Conservation (phyloP, 2,888 invertebrate genomes). For the Oasisia sp. region DNA sequence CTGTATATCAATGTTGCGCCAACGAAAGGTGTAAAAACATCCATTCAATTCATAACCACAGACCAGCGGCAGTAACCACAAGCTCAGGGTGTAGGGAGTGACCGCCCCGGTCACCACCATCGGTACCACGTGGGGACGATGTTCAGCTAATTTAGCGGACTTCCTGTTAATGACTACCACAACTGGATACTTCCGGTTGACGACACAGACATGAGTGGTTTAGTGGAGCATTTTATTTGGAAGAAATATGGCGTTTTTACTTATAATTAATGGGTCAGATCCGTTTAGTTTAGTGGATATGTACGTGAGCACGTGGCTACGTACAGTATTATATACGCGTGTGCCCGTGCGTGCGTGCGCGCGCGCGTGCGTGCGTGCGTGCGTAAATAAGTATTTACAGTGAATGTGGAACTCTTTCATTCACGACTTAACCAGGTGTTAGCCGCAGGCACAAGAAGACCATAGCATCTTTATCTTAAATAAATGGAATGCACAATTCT, state of each 20-base stretch:
- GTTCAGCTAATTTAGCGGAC: too few relatives aligned
- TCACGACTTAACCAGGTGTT: not conserved
- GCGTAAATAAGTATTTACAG: not conserved
- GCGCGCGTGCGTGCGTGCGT: not conserved
- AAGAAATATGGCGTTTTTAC: not conserved
- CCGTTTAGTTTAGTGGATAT: not conserved
- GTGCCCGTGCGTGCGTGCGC: not conserved
- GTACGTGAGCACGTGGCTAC: not conserved
- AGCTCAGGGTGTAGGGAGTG: too few relatives aligned
- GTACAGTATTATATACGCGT: not conserved
- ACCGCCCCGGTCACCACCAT: too few relatives aligned
- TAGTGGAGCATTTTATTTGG: not conserved
- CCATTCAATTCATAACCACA: too few relatives aligned
- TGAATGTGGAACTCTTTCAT: not conserved
- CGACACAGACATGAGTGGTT: too few relatives aligned
- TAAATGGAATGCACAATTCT: not conserved
- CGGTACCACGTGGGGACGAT: too few relatives aligned
- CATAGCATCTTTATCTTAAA: not conserved
- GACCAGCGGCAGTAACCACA: too few relatives aligned
- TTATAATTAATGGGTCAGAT: not conserved
- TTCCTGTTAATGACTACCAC: too few relatives aligned
- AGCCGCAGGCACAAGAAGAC: not conserved
- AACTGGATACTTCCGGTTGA: too few relatives aligned
- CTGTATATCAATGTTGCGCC: too few relatives aligned
- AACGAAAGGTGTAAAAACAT: too few relatives aligned